These are phyloP conservation scores for Bombus waltoni DNA, from an alignment of 1,140 invertebrate genomes.

Conservation along the genomic window DNA sequence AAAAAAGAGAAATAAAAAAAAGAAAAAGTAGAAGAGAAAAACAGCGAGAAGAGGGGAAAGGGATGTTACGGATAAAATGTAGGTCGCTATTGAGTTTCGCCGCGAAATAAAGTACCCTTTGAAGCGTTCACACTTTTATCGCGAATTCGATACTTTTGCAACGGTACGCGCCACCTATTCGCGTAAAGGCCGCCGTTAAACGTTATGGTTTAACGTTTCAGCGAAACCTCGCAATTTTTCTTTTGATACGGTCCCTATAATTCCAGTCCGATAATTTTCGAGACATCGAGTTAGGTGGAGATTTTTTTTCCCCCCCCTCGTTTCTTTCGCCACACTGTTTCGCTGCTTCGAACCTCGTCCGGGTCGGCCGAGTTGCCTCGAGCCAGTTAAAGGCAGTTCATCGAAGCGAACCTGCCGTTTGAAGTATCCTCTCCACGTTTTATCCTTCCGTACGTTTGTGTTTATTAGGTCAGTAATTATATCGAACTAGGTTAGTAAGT, in stretches of 20 bases:
- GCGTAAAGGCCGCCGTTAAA: constrained; percentile 8
- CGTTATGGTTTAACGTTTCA: constrained; percentile 18
- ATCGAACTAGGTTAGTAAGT: too few species aligned
- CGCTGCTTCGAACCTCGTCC: neutral
- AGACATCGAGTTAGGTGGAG: neutral
- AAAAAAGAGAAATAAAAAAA: neutral
- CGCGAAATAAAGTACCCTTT: constrained; percentile 26
- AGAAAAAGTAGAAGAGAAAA: neutral
- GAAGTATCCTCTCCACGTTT: too few species aligned
- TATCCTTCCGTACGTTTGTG: too few species aligned
- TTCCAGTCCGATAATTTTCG: neutral
- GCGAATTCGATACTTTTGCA: neutral
- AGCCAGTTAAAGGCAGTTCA: neutral
- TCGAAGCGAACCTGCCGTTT: too few species aligned
- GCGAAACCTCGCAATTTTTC: neutral
- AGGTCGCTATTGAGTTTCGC: constrained; percentile 12
- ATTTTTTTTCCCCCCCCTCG: neutral
- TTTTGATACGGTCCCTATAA: neutral
- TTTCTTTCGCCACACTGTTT: neutral
- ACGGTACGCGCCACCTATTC: neutral
- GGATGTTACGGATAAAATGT: constrained; percentile 15
- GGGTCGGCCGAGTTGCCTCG: neutral
- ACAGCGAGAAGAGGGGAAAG: neutral
- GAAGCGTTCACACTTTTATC: constrained; percentile 31
- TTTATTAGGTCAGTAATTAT: too few species aligned